Conservation (phyloP, 2,888 invertebrate genomes). For the Mythimna pallens region DNA sequence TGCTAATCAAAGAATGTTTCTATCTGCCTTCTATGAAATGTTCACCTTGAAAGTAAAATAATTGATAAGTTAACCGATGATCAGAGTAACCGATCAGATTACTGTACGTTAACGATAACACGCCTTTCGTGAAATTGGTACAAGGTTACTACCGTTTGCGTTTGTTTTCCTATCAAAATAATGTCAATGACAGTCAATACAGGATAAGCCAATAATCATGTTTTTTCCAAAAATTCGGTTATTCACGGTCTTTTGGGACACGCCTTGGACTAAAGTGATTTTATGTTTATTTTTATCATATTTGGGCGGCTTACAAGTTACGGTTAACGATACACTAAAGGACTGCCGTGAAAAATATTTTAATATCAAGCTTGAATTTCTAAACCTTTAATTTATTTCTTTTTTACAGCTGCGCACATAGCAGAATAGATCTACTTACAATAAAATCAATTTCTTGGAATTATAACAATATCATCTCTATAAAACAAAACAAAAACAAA, state of each 20-base stretch:
- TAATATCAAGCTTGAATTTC: background rate
- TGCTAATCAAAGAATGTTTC: slow-evolving; percentile 28
- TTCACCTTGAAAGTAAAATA: slow-evolving; percentile 69
- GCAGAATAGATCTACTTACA: background rate
- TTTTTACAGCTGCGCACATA: background rate
- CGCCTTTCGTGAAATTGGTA: slow-evolving; percentile 74
- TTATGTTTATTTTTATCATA: background rate
- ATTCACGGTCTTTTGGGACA: background rate
- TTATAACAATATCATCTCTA: too few species aligned
- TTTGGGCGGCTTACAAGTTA: background rate
- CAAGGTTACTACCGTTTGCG: slow-evolving; percentile 80
- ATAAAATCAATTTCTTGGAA: background rate
- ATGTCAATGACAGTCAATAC: slow-evolving; percentile 78
- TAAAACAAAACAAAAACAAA: background rate
- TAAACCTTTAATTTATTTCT: background rate
- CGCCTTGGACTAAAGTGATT: background rate
- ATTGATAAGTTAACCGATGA: slow-evolving; percentile 68
- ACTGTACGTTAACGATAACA: slow-evolving; percentile 75
- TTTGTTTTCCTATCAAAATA: slow-evolving; percentile 75
- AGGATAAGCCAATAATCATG: background rate
- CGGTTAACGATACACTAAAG: background rate
- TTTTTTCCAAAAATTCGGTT: slow-evolving; percentile 1
- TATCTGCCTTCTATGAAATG: slow-evolving; percentile 7
- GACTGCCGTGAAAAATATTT: background rate
- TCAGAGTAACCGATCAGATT: slow-evolving; percentile 68